Evolutionary conservation across 2,888 invertebrate species (phyloP), one percentile per base, ranked within the genome.

Genomic region (Pyrrhia umbra): DNA sequence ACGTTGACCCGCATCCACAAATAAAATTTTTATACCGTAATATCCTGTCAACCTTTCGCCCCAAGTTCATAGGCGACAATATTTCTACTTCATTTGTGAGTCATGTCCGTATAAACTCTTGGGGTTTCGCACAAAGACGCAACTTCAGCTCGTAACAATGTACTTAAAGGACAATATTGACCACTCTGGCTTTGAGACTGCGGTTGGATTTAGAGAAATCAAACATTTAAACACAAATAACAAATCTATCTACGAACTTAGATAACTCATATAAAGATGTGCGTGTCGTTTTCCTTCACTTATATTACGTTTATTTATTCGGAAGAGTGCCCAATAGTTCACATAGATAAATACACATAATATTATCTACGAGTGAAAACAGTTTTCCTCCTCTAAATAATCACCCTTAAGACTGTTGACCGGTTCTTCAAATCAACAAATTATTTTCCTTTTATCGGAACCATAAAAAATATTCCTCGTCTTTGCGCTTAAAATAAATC

Each of bases 21-120:
- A 66, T 47, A 50, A 30, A 51, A 50, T n/a, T 60, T 60, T 60
- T 47, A 70, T 60, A 52, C 43, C 21, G 47, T 50, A 43, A 56
- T 68, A 61, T 58, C 23, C 61, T 47, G 46, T 37, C 25, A 49
- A 63, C 57, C 64, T 60, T 55, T 61, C 20, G 42, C 20, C 39
- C 66, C 39, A 56, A 64, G 39, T 50, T 59, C 56, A 34, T 37
- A 46, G 46, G 57, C 49, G 43, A 40, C 15, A 55, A 67, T 51
- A 58, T 72, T 71, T 65, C 57, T 57, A 57, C 62, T 61, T 72
- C 56, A 75, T 59, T 75, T 65, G 62, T 65, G 60, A 72, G 57
- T 58, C 59, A 68, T 67, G 57, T 46, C 25, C 37, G 34, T 65
- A 56, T 58, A 50, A 52, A 59, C 62, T 39, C 66, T 60, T 49